phyloP scores from a whole-genome alignment of 2,113 vertebrate species.

The Notechis scutatus region DNA sequence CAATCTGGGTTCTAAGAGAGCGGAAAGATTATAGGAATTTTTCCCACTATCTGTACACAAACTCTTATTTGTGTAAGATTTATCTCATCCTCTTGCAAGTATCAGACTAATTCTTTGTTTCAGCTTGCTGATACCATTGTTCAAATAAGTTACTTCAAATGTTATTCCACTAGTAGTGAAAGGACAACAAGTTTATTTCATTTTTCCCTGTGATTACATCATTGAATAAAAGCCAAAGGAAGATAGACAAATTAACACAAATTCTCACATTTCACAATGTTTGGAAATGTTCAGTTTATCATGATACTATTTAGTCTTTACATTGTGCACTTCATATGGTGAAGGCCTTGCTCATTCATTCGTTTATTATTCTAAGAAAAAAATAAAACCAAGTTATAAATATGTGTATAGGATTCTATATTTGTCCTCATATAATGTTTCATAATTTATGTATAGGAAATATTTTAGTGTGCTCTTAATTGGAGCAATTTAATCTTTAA shows the following conservation, averaged over 20 bases:
- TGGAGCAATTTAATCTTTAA: background rate
- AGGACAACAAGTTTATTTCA: background rate
- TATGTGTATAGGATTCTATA: background rate
- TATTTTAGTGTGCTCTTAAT: background rate
- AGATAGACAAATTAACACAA: background rate
- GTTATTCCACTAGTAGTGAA: background rate
- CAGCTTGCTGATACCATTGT: background rate
- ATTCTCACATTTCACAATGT: background rate
- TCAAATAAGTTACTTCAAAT: background rate
- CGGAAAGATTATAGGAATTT: background rate
- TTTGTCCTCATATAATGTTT: background rate
- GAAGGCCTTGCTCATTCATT: background rate
- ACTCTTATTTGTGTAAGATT: background rate
- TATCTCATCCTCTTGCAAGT: background rate
- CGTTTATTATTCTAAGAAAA: background rate
- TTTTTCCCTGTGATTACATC: background rate
- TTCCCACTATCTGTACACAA: background rate
- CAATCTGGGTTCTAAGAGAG: background rate
- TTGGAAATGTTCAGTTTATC: background rate
- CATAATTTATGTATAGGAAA: background rate
- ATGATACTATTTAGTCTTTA: background rate
- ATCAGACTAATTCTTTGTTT: background rate
- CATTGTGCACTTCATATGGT: background rate
- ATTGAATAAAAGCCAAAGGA: background rate
- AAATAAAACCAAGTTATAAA: background rate